These are phyloP conservation scores for Pachliopta kotzebuea DNA, from an alignment of 2,888 invertebrate genomes.

Conservation along the genomic window DNA sequence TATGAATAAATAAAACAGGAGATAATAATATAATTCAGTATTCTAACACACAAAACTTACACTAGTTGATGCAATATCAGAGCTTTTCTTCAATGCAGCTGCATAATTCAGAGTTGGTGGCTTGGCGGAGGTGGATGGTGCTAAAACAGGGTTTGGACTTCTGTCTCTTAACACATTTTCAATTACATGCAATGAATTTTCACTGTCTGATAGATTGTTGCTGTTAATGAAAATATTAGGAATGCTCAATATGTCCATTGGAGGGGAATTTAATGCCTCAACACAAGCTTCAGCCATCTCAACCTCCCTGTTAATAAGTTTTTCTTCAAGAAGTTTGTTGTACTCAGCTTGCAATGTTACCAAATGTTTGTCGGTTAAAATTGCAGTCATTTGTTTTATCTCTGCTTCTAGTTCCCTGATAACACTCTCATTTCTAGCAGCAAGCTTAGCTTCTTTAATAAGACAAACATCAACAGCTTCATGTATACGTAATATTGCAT, in stretches of 20 bases:
- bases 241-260: constrained; percentile 56
- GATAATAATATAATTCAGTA: no score
- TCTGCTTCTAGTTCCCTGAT: constrained; percentile 70
- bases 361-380: constrained; percentile 64
- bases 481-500: constrained; percentile 69
- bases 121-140: constrained; percentile 43
- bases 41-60: constrained; percentile 45
- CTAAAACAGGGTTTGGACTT: constrained; percentile 50
- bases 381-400: constrained; percentile 68
- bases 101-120: constrained; percentile 61
- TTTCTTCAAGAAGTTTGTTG: constrained; percentile 54
- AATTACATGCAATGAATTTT: constrained; percentile 43
- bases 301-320: constrained; percentile 51
- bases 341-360: constrained; percentile 54
- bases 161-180: constrained; percentile 47
- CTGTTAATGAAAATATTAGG: constrained; percentile 51
- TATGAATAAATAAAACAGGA: no score
- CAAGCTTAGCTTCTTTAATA: constrained; percentile 61
- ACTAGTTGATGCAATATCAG: constrained; percentile 57
- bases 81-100: constrained; percentile 55
- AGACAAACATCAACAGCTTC: constrained; percentile 67
- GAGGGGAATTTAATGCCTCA: constrained; percentile 57
- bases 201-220: constrained; percentile 45
- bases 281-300: constrained; percentile 70
- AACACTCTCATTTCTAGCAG: constrained; percentile 63